Evolutionary conservation across 92 coral and sea anemone species (phyloP).

Genomic region (Porites lobata): DNA sequence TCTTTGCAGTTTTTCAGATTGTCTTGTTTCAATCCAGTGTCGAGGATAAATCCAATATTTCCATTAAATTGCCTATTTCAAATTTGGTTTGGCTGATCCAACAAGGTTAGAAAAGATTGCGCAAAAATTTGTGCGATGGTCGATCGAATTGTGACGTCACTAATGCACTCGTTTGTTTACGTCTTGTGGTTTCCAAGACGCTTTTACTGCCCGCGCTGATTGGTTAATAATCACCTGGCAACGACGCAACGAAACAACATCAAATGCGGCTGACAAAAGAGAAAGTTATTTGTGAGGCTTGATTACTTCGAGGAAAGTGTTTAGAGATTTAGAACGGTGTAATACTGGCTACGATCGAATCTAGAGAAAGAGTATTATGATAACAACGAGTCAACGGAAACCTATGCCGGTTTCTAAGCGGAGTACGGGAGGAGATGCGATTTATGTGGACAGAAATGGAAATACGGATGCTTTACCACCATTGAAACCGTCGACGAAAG

Average conservation of each 20-base stretch:
- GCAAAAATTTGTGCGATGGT: background rate
- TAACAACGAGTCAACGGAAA: constrained; percentile 90
- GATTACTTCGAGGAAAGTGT: constrained; percentile 47
- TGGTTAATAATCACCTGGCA: constrained; percentile 96
- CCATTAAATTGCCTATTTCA: background rate
- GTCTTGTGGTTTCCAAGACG: constrained; percentile 97
- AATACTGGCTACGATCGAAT: constrained; percentile 43
- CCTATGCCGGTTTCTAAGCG: constrained; percentile 92
- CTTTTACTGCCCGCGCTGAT: constrained; percentile 85
- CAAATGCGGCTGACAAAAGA: constrained; percentile 98
- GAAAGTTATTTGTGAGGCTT: constrained; percentile 78
- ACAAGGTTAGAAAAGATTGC: background rate
- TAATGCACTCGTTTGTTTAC: constrained; percentile 79
- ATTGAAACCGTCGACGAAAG: constrained; percentile 94
- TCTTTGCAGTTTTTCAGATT: background rate
- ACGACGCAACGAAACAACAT: constrained; percentile 94
- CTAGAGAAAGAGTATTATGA: constrained; percentile 64
- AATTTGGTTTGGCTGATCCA: background rate
- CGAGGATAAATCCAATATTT: background rate
- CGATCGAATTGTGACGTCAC: constrained; percentile 66
- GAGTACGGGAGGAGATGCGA: constrained; percentile 87
- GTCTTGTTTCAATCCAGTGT: background rate
- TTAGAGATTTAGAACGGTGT: constrained; percentile 36
- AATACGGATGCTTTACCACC: constrained; percentile 94
- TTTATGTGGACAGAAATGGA: constrained; percentile 91